Evolutionary conservation across 1,140 invertebrate species (phyloP).

Genomic region (Cryptotermes secundus): DNA sequence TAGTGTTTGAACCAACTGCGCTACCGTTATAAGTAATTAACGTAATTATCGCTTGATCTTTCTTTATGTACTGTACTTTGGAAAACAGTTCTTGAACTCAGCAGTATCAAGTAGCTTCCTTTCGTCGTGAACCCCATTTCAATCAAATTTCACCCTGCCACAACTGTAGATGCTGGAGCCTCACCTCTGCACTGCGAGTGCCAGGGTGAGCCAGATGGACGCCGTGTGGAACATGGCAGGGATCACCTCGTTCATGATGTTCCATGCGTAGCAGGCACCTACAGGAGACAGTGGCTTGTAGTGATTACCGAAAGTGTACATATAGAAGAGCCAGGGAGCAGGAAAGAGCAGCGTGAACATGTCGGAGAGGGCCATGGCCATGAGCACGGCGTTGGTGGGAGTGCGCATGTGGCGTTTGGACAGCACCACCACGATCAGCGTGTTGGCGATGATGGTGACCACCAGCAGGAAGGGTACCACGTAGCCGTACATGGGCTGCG

Average conservation of each 20-base stretch:
- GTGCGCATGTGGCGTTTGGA: conserved; percentile 65
- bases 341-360: conserved; percentile 89
- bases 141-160: too few relatives aligned
- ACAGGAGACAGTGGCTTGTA: conserved; percentile 72
- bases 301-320: conserved; percentile 87
- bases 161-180: too few relatives aligned
- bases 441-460: conserved; percentile 88
- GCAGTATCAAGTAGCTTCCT: too few relatives aligned
- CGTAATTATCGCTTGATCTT: too few relatives aligned
- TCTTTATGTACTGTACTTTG: too few relatives aligned
- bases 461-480: conserved; percentile 81
- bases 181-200: conserved; percentile 76
- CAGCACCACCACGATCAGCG: conserved; percentile 79
- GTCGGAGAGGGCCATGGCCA: conserved; percentile 89
- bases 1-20: too few relatives aligned
- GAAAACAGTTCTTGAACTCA: too few relatives aligned
- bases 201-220: conserved; percentile 87
- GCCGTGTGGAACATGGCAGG: conserved; percentile 90
- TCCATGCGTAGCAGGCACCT: conserved; percentile 74
- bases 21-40: too few relatives aligned
- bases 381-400: conserved; percentile 67
- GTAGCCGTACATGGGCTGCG: conserved; percentile 65
- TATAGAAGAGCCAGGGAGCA: conserved; percentile 83
- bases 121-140: too few relatives aligned
- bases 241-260: conserved; percentile 78